These are phyloP conservation scores for Acromyrmex echinatior DNA, from an alignment of 1,140 invertebrate genomes.

Conservation along the genomic window DNA sequence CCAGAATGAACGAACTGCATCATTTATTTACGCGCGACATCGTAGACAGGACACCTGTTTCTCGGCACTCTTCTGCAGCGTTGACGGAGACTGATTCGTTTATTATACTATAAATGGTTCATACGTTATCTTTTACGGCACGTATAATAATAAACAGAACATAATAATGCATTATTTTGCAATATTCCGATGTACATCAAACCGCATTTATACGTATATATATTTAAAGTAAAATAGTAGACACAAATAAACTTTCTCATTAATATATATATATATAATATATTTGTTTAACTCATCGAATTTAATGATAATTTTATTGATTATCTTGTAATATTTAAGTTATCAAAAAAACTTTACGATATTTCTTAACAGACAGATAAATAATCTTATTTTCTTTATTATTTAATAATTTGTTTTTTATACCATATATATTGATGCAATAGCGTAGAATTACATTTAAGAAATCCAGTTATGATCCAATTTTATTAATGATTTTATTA, in stretches of 20 bases:
- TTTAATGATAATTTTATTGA: background rate
- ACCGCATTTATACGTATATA: slow-evolving; percentile 3
- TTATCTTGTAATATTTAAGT: background rate
- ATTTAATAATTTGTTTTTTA: background rate
- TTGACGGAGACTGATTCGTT: slow-evolving; percentile 62
- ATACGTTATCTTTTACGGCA: slow-evolving; percentile 52
- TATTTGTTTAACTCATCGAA: background rate
- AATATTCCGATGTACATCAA: background rate
- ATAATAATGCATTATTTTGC: slow-evolving; percentile 51
- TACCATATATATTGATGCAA: background rate
- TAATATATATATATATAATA: background rate
- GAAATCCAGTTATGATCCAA: background rate
- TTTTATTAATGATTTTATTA: slow-evolving; percentile 2
- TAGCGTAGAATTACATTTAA: too few relatives aligned
- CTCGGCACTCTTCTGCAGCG: slow-evolving; percentile 16
- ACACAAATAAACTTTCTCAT: background rate
- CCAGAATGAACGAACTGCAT: slow-evolving; percentile 54
- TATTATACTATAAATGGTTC: slow-evolving; percentile 60
- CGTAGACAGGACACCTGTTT: slow-evolving; percentile 73
- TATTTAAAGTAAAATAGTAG: background rate
- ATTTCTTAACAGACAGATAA: background rate
- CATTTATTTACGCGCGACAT: slow-evolving; percentile 63
- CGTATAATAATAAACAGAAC: slow-evolving; percentile 46
- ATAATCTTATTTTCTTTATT: background rate
- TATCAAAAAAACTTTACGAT: background rate